Conservation (phyloP, 2,113 vertebrate genomes). For the Limnothrissa miodon region DNA sequence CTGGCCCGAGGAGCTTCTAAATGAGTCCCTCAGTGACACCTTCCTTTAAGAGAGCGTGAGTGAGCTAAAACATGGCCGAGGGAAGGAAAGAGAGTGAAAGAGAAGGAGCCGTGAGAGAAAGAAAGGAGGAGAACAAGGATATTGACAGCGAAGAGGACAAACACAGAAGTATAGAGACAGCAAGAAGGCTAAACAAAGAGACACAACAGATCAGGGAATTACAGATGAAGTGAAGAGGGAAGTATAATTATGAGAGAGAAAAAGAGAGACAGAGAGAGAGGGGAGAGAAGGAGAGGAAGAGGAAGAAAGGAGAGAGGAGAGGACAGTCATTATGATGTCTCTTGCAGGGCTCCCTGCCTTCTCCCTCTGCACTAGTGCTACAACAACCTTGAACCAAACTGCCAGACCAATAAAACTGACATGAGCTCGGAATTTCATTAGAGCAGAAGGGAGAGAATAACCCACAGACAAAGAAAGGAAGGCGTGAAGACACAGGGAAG, state of each 20-base stretch:
- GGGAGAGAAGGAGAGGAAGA: no score
- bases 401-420: neutral
- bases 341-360: neutral
- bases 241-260: neutral
- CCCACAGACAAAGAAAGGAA: slow-evolving; percentile 5
- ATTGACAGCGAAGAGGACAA: neutral
- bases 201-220: neutral
- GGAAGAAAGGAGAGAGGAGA: neutral
- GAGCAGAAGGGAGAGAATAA: neutral
- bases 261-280: neutral
- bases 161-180: neutral
- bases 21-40: neutral
- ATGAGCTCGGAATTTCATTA: neutral
- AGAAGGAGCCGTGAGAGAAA: neutral
- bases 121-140: neutral
- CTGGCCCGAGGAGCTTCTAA: neutral
- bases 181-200: neutral
- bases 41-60: neutral
- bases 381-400: neutral
- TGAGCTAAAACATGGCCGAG: neutral
- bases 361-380: neutral
- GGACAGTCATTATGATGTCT: neutral
- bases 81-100: slow-evolving; percentile 9
- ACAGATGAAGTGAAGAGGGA: neutral
- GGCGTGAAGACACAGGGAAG: neutral